These are phyloP conservation scores for Desmophyllum pertusum DNA, from an alignment of 92 coral and sea anemone genomes.

Conservation along the genomic window DNA sequence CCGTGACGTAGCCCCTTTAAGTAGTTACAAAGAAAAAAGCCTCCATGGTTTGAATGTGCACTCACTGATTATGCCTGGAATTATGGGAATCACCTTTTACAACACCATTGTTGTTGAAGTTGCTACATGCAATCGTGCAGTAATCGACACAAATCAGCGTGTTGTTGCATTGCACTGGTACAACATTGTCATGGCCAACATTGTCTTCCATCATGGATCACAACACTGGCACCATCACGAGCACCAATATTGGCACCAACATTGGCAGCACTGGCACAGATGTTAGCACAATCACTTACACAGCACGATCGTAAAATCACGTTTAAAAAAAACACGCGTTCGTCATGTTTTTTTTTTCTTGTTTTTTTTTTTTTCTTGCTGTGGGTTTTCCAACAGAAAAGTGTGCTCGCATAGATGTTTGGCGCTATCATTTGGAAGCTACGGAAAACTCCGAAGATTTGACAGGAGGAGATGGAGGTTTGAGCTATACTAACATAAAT, in stretches of 20 bases:
- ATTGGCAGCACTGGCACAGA: not conserved
- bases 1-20: too few species aligned
- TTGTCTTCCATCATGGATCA: not conserved
- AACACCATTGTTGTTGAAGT: not conserved
- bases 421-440: slow-evolving; percentile 43
- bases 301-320: not conserved
- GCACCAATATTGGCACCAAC: slow-evolving; percentile 4
- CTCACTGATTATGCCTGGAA: too few species aligned
- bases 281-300: slow-evolving; percentile 14
- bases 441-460: slow-evolving; percentile 18
- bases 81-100: too few species aligned
- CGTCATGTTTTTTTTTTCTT: not conserved
- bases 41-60: too few species aligned
- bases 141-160: not conserved
- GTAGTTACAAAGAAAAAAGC: too few species aligned
- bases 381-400: slow-evolving; percentile 29
- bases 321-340: not conserved
- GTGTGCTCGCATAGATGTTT: slow-evolving; percentile 38
- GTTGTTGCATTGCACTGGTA: not conserved
- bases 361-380: slow-evolving; percentile 9
- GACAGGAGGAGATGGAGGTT: slow-evolving; percentile 28
- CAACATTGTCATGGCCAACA: not conserved
- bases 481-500: slow-evolving; percentile 6
- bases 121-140: not conserved
- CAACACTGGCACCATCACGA: slow-evolving; percentile 10